Conservation (phyloP, 2,797 vertebrate species). For the Tenualosa thibaudeaui region DNA sequence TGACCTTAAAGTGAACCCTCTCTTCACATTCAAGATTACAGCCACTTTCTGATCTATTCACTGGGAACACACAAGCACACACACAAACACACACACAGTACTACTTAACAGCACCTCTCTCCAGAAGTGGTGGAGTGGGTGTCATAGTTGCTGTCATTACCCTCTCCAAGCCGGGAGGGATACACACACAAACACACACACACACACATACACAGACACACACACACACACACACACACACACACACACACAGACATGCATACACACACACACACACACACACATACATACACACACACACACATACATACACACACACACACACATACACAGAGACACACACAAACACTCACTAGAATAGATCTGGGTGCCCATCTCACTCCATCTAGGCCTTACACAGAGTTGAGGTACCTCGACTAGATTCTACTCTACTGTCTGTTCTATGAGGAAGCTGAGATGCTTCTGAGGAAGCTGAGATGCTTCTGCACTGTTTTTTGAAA, state of each 20-base stretch:
- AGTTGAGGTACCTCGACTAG: not conserved
- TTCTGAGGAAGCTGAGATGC: too few relatives aligned
- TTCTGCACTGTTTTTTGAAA: too few relatives aligned
- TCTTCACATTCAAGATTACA: slow-evolving; percentile 15
- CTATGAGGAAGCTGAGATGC: not conserved
- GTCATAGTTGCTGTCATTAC: slow-evolving; percentile 2
- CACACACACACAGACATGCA: not conserved
- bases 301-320: not conserved
- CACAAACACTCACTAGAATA: not conserved
- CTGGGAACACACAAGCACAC: not conserved
- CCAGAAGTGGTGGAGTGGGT: not conserved
- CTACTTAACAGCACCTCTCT: slow-evolving; percentile 12
- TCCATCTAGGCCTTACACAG: not conserved
- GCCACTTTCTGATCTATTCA: slow-evolving; percentile 1
- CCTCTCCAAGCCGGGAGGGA: not conserved
- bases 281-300: too few relatives aligned
- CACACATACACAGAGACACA: not conserved
- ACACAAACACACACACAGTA: not conserved
- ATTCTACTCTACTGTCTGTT: not conserved
- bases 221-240: not conserved
- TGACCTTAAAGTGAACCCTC: slow-evolving; percentile 16
- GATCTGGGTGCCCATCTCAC: too few relatives aligned
- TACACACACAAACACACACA: not conserved
- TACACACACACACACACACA: not conserved
- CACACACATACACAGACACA: too few relatives aligned